These are phyloP conservation scores for Oikopleura dioica DNA, from an alignment of 23 tunicate genomes.

Conservation along the genomic window DNA sequence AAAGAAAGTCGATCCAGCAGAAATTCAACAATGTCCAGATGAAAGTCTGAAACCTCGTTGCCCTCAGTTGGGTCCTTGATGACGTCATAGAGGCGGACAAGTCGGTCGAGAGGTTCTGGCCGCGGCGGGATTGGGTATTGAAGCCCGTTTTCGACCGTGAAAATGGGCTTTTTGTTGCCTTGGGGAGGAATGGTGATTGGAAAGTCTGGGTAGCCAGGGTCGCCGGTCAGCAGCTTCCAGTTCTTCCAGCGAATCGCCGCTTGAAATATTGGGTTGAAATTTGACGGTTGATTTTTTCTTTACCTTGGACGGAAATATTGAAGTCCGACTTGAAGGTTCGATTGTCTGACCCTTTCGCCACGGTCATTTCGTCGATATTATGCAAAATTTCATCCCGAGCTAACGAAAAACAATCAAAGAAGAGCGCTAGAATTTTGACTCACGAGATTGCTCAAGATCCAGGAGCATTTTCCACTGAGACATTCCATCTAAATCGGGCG, in stretches of 20 bases:
- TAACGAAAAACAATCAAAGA: too few relatives aligned
- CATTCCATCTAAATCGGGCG: constrained; percentile 48
- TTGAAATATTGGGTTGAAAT: constrained; percentile 28
- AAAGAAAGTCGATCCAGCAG: constrained; percentile 27
- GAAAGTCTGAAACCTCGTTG: constrained; percentile 32
- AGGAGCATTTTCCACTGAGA: constrained; percentile 46
- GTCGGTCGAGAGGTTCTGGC: neutral
- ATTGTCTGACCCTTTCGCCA: constrained; percentile 6
- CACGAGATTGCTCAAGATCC: constrained; percentile 15
- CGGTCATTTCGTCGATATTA: constrained; percentile 36
- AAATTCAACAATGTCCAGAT: constrained; percentile 28
- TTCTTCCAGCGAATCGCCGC: constrained; percentile 46
- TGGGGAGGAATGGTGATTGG: constrained; percentile 37
- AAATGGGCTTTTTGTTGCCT: too few relatives aligned
- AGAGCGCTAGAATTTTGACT: too few relatives aligned
- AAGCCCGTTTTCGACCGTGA: neutral
- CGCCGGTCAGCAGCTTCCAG: constrained; percentile 71
- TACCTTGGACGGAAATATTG: too few relatives aligned
- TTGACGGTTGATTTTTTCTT: too few relatives aligned
- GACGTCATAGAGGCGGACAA: constrained; percentile 34
- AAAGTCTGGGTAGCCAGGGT: constrained; percentile 38
- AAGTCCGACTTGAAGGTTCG: too few relatives aligned
- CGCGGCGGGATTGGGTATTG: neutral
- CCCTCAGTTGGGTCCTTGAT: constrained; percentile 46
- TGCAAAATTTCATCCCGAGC: constrained; percentile 35